phyloP scores from a whole-genome alignment of 1,140 invertebrate genomes.

The Procambarus clarkii region DNA sequence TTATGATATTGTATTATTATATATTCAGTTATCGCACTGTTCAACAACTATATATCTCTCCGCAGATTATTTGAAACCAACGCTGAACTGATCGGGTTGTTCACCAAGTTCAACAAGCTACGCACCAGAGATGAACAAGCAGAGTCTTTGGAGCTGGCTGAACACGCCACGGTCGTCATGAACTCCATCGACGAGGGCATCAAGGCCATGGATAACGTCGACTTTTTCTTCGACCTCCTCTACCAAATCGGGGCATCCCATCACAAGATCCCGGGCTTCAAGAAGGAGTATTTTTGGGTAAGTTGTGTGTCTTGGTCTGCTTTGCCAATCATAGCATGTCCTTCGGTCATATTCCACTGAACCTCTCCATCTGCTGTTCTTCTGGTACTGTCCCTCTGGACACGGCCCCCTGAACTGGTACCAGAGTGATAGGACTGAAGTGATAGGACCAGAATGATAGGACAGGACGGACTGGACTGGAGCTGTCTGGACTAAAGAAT shows the following conservation, averaged over 20 bases:
- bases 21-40: too few species aligned
- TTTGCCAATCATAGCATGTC: too few species aligned
- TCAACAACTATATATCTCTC: background rate
- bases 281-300: constrained; percentile 77
- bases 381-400: too few species aligned
- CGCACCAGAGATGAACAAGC: constrained; percentile 88
- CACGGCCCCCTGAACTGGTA: too few species aligned
- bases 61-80: constrained; percentile 92
- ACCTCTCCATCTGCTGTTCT: too few species aligned
- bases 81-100: constrained; percentile 86
- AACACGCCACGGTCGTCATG: constrained; percentile 93
- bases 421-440: too few species aligned
- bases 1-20: too few species aligned
- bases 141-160: constrained; percentile 84
- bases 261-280: constrained; percentile 88
- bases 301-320: background rate
- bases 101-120: constrained; percentile 86
- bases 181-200: constrained; percentile 88
- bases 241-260: constrained; percentile 89
- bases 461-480: too few species aligned
- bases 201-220: constrained; percentile 88
- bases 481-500: too few species aligned
- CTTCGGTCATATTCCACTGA: too few species aligned
- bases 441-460: too few species aligned
- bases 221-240: constrained; percentile 88